These are phyloP conservation scores for Daboia siamensis DNA, from an alignment of 2,113 vertebrate species.

Conservation along the genomic window DNA sequence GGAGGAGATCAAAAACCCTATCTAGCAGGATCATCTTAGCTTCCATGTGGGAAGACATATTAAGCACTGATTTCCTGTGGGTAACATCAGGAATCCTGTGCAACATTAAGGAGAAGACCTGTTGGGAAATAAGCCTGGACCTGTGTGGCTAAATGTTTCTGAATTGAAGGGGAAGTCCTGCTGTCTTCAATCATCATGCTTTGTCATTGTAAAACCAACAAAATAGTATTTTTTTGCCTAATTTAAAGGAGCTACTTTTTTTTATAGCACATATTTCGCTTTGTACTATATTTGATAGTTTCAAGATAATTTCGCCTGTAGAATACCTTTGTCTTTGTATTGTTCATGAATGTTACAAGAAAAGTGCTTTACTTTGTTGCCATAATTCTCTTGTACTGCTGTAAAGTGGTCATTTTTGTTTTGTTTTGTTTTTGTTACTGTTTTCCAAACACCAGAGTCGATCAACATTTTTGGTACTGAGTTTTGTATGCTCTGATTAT, in stretches of 20 bases:
- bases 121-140: constrained; percentile 63
- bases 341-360: constrained; percentile 77
- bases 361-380: constrained; percentile 80
- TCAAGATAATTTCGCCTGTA: constrained; percentile 75
- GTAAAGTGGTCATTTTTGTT: constrained; percentile 62
- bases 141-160: constrained; percentile 70
- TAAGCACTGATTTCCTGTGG: constrained; percentile 49
- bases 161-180: constrained; percentile 50
- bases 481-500: constrained; percentile 53
- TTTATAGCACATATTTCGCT: constrained; percentile 79
- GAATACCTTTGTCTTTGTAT: constrained; percentile 76
- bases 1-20: constrained; percentile 35
- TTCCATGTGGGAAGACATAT: constrained; percentile 32
- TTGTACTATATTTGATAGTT: constrained; percentile 80
- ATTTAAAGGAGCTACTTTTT: constrained; percentile 81
- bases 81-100: constrained; percentile 48
- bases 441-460: constrained; percentile 65
- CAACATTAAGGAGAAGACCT: constrained; percentile 41
- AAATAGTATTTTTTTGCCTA: constrained; percentile 70
- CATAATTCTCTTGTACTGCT: constrained; percentile 76
- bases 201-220: constrained; percentile 70
- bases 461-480: constrained; percentile 66
- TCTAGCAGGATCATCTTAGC: constrained; percentile 43
- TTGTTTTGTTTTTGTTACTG: constrained; percentile 27
- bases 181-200: constrained; percentile 69